Evolutionary conservation across 2,888 invertebrate genomes (phyloP).

Genomic region (Caenorhabditis afra): DNA sequence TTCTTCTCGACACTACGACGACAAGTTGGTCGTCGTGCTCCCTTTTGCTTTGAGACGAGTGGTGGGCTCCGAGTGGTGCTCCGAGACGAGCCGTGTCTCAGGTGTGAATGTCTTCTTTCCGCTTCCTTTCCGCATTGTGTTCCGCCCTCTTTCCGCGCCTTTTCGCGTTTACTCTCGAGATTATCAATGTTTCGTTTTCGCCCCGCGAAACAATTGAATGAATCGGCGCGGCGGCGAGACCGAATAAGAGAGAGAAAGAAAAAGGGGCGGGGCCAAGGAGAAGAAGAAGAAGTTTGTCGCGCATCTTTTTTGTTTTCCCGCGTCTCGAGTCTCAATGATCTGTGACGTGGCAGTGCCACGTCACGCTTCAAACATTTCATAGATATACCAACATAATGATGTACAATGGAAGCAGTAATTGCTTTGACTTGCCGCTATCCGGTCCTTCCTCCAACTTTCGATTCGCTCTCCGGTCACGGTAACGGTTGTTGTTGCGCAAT

Average conservation of each 20-base stretch:
- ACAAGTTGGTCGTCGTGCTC: too few relatives aligned
- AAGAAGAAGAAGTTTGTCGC: constrained; percentile 2
- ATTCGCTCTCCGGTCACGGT: too few relatives aligned
- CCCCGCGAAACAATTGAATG: constrained; percentile 12
- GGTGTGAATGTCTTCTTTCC: constrained; percentile 3
- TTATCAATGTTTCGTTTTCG: constrained; percentile 35
- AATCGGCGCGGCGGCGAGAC: too few relatives aligned
- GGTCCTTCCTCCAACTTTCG: constrained; percentile 3
- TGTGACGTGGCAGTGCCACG: constrained; percentile 3
- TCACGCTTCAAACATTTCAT: too few relatives aligned
- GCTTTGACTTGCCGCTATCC: constrained; percentile 22
- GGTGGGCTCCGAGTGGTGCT: not conserved
- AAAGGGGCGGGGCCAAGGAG: too few relatives aligned
- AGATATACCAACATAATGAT: too few relatives aligned
- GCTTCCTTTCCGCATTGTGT: not conserved
- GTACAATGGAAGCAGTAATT: too few relatives aligned
- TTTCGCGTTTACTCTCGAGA: constrained; percentile 44
- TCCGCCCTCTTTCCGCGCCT: constrained; percentile 12
- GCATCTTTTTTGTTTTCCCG: constrained; percentile 38
- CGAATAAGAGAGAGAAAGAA: too few relatives aligned
- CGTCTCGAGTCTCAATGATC: not conserved
- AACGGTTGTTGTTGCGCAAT: constrained; percentile 32
- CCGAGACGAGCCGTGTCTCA: not conserved
- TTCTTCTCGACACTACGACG: too few relatives aligned
- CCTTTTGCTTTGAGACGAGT: too few relatives aligned